Conservation (phyloP, 2,113 vertebrate genomes). For the Andinoacara biseriatus region DNA sequence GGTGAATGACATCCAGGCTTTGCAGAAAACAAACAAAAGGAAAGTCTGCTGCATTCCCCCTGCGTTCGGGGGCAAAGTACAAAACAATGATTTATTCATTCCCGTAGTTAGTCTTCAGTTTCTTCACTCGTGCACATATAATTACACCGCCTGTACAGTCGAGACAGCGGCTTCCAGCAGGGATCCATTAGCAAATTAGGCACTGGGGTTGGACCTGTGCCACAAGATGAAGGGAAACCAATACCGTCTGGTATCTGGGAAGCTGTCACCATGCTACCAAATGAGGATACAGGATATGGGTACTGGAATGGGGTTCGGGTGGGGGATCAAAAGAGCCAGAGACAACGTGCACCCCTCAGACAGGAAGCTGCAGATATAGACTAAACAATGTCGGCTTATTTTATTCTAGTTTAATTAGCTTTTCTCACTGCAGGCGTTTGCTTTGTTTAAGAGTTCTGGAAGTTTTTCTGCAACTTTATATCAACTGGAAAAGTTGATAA, state of each 20-base stretch:
- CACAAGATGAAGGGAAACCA: constrained; percentile 75
- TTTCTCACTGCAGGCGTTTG: neutral
- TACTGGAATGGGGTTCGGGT: constrained; percentile 27
- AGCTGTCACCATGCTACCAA: constrained; percentile 73
- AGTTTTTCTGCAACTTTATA: constrained; percentile 5
- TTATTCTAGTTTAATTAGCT: constrained; percentile 32
- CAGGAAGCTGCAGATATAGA: constrained; percentile 34
- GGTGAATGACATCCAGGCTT: constrained; percentile 53
- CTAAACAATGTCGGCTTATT: constrained; percentile 34
- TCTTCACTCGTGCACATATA: constrained; percentile 75
- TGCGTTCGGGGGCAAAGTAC: constrained; percentile 15
- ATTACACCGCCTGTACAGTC: constrained; percentile 68
- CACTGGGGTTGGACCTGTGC: constrained; percentile 72
- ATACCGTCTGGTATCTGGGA: constrained; percentile 69
- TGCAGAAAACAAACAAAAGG: constrained; percentile 33
- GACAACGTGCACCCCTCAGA: constrained; percentile 30
- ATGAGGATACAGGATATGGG: constrained; percentile 69
- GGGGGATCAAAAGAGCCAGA: constrained; percentile 39
- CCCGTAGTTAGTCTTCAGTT: constrained; percentile 68
- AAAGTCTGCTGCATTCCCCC: neutral
- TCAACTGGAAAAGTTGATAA: neutral
- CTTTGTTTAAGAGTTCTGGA: neutral
- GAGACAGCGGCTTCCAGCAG: constrained; percentile 66
- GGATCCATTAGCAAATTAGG: constrained; percentile 82
- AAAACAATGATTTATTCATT: constrained; percentile 81